phyloP scores from a whole-genome alignment of 2,888 invertebrate species.

The Troides helena region DNA sequence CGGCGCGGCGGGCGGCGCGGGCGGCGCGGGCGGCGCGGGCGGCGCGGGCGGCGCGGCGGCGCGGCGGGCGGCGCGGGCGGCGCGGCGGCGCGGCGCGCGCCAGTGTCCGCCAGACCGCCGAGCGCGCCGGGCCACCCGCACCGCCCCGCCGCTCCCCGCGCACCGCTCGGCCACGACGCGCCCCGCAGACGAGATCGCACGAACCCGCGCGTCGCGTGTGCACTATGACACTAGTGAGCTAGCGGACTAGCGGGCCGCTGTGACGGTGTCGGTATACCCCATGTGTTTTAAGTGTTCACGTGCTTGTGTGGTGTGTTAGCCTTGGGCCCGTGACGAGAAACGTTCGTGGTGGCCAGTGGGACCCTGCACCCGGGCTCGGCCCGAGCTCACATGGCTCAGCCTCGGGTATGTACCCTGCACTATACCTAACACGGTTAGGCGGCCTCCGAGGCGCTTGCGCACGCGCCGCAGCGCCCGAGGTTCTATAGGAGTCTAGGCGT shows the following conservation, averaged over 20 bases:
- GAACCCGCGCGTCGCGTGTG: conserved; percentile 73
- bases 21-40: conserved; percentile 46
- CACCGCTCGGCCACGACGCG: conserved; percentile 75
- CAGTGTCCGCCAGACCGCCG: conserved; percentile 80
- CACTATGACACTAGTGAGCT: conserved; percentile 80
- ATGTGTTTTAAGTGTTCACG: conserved; percentile 74
- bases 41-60: conserved; percentile 50
- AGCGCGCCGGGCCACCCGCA: conserved; percentile 80
- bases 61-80: conserved; percentile 44
- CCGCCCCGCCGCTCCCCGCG: conserved; percentile 55
- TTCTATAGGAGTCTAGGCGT: too few species aligned
- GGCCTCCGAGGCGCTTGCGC: neutral
- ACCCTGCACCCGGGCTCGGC: conserved; percentile 82
- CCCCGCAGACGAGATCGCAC: conserved; percentile 61
- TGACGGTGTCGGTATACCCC: conserved; percentile 72
- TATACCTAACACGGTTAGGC: neutral
- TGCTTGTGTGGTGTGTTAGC: conserved; percentile 77
- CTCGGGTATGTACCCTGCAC: conserved; percentile 86
- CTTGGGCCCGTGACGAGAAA: conserved; percentile 73
- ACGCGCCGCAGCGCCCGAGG: neutral
- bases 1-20: conserved; percentile 40
- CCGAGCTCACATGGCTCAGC: conserved; percentile 93
- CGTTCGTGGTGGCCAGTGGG: conserved; percentile 80
- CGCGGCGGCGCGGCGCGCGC: too few species aligned
- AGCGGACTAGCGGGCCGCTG: conserved; percentile 68